Percentiles rank a stretch among this genome's conserved stretches.
Evolutionary conservation across 1,140 invertebrate species (phyloP).

Genomic region (Luehdorfia chinensis): DNA sequence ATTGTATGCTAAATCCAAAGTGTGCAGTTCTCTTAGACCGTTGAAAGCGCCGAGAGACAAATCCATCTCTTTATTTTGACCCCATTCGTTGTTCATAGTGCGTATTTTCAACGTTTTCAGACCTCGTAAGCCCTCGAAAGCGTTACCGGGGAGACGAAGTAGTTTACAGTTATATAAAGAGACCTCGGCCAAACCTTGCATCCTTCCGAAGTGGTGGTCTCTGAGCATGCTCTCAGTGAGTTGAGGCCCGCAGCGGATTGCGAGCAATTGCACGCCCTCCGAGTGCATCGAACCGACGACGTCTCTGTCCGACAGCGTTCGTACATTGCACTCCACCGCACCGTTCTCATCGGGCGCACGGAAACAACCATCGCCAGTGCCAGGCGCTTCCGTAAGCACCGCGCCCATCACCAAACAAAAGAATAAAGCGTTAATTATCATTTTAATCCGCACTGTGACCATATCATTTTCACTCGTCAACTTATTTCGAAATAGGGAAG

Average conservation of each 20-base stretch:
- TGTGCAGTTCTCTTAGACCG: slow-evolving; percentile 82
- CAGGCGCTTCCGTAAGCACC: slow-evolving; percentile 67
- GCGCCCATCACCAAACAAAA: slow-evolving; percentile 74
- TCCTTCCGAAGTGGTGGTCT: slow-evolving; percentile 81
- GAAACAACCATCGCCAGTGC: slow-evolving; percentile 69
- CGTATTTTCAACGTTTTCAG: slow-evolving; percentile 83
- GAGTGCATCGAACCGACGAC: slow-evolving; percentile 79
- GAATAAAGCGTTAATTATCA: slow-evolving; percentile 70
- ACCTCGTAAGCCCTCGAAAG: slow-evolving; percentile 84
- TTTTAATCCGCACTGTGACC: slow-evolving; percentile 68
- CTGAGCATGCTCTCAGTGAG: slow-evolving; percentile 83
- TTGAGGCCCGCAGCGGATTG: slow-evolving; percentile 82
- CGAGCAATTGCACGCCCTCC: slow-evolving; percentile 79
- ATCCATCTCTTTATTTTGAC: slow-evolving; percentile 79
- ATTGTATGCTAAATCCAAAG: slow-evolving; percentile 84
- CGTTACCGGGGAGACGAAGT: slow-evolving; percentile 81
- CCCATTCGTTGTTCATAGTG: slow-evolving; percentile 84
- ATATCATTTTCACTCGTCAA: slow-evolving; percentile 71
- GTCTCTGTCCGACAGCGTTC: slow-evolving; percentile 68
- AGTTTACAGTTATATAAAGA: slow-evolving; percentile 85
- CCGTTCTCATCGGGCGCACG: slow-evolving; percentile 80
- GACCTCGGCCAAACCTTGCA: slow-evolving; percentile 84
- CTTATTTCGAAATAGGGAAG: slow-evolving; percentile 54
- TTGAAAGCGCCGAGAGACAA: slow-evolving; percentile 80
- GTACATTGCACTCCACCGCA: slow-evolving; percentile 76